Evolutionary conservation across 2,888 invertebrate species (phyloP), one percentile per base, ranked within the genome.

Genomic region (Galerucella nymphaeae): DNA sequence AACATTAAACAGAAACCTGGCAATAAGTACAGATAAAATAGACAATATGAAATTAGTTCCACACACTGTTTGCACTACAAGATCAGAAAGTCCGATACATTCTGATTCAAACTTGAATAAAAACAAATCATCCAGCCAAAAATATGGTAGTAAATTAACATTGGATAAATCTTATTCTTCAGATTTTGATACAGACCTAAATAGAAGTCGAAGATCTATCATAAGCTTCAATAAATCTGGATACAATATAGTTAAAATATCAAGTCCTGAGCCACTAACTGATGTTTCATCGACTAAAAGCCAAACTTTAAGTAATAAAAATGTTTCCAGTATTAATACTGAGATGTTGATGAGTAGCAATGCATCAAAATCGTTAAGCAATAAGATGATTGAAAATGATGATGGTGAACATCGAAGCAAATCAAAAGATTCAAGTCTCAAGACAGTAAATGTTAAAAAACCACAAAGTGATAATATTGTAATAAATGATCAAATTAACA

Each of bases 11-110:
- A 41, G 23, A 55, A 77, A 66, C 57, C 66, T 57, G 11, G 63
- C 57, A 13, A 72, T 78, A 8, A 72, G 75, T 66, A 78, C 78
- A n/a, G 76, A 76, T 16, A 77, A 71, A 65, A 62, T 80, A 38
- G 66, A 78, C 50, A 71, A 69, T 58, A 75, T 79, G 72, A 76
- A 76, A 58, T 59, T 79, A 20, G 55, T 74, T 42, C 55, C 67
- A 48, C 58, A 66, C 20, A 67, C 23, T 2, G 42, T 64, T 50
- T 42, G 23, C 0, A 57, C 55, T 4, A 41, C 45, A 8, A 64
- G 55, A 41, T 45, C 65, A 13, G 13, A 65, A 16, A 64, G 30
- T n/a, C 61, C 10, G 13, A 41, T 41, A 63, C 69, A 16, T 30
- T 55, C 63, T 2, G 50, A 53, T 10, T 50, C 66, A n/a, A 55